Evolutionary conservation across 2,888 invertebrate species (phyloP).

Genomic region (Spodoptera exigua): DNA sequence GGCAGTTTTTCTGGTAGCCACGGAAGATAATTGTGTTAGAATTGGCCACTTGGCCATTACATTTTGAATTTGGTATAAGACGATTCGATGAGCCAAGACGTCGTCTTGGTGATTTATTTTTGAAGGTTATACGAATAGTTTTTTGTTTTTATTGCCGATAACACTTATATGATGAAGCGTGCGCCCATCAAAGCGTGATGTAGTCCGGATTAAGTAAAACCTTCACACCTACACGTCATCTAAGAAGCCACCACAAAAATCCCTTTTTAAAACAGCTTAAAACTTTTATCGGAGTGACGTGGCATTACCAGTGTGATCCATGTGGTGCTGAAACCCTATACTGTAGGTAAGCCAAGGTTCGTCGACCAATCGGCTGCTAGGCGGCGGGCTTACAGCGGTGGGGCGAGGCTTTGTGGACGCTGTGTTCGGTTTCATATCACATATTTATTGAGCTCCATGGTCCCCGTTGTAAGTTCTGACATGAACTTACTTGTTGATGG

Average conservation of each 20-base stretch:
- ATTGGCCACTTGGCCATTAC: no score
- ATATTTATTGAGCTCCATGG: conserved; percentile 48
- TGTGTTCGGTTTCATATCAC: conserved; percentile 63
- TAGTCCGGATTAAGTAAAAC: conserved; percentile 44
- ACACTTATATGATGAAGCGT: conserved; percentile 3
- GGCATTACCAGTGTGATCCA: conserved; percentile 65
- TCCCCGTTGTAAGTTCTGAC: conserved; percentile 22
- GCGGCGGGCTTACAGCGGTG: conserved; percentile 61
- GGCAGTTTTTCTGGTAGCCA: no score
- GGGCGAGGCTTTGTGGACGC: conserved; percentile 68
- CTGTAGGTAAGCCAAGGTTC: conserved; percentile 66
- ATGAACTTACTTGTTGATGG: not conserved
- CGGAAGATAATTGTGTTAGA: no score
- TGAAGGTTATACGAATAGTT: not conserved
- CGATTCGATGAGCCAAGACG: no score
- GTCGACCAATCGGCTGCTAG: conserved; percentile 71
- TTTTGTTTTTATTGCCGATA: not conserved
- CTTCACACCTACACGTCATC: conserved; percentile 52
- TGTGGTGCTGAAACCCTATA: conserved; percentile 73
- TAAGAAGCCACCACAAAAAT: conserved; percentile 55
- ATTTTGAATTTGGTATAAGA: no score
- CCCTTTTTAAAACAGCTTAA: conserved; percentile 59
- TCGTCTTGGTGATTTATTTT: no score
- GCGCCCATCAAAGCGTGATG: conserved; percentile 23
- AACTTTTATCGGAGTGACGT: conserved; percentile 57